Base-by-base conservation (phyloP, 1,140 invertebrate genomes). In the Bombus balteatus region DNA sequence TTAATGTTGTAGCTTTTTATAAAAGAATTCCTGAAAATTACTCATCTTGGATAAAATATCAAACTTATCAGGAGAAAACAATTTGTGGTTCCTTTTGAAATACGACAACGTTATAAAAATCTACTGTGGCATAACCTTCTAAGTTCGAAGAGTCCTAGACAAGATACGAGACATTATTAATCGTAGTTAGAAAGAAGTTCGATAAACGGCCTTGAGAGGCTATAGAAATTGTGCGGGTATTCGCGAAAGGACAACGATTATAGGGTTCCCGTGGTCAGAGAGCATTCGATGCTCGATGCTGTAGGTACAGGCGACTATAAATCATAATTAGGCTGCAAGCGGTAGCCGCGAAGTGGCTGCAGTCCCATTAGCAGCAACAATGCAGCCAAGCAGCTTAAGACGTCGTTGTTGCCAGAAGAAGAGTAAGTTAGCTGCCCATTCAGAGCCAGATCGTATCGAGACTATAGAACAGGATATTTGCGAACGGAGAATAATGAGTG, bases 271-370 rank as follows among this genome's bases (percentile, higher is more conserved):
- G 59, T 83, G 81, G 84, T 74, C 83, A 83, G 83, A 65, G 86
- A 87, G 86, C 66, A 83, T 92, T 92, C 88, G 91, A 92, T 91
- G 91, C 82, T 81, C 91, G 87, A 88, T 88, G 89, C 89, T 87
- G 88, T 90, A 89, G 88, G 89, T 92, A 93, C 90, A 59, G 85
- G 77, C 79, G 85, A 92, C 92, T 92, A 94, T 94, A 93, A 94
- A 94, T 93, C 93, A 94, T 94, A 93, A 94, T 94, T 94, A 94
- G 93, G 92, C 89, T 89, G 89, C 82, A 84, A 90, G 90, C 93
- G 90, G 92, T 94, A 93, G 93, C 90, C 87, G 87, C 87, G 90
- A 86, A 92, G 89, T 87, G 91, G 86, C 87, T 92, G 88, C 92
- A 90, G 90, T 85, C 89, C 92, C 93, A 94, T 94, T 94, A 94